Evolutionary conservation across 2,888 invertebrate genomes (phyloP), one percentile per base, ranked within the genome.

Genomic region (Nomada flava): DNA sequence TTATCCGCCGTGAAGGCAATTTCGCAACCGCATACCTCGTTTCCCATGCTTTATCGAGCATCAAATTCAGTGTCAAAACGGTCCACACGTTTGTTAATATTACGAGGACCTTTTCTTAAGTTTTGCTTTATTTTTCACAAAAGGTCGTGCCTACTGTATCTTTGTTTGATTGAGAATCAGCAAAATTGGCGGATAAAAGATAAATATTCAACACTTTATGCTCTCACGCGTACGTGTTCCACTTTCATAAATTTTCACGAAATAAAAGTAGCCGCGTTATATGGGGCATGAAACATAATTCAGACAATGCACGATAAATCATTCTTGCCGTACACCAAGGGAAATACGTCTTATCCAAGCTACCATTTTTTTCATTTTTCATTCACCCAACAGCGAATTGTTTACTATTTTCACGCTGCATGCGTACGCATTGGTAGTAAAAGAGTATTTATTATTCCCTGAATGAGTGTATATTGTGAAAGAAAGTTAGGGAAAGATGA

Each of bases 231-330:
- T 44, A 23, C 20, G 50, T n/a, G 18, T 29, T 26, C 63, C 15
- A 23, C 36, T 29, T 44, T 50, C 53, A 68, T 68, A 75, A 78
- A 79, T 79, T 57, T 44, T 1, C 55, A 10, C n/a, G 50, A 42
- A 65, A 79, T 15, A 26, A 79, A 64, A 65, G 26, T 23, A 26
- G 0, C 47, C 47, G 11, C n/a, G 23, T 50, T 65, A 64, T 7
- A 59, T 23, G 29, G 23, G 11, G 23, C 26, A n/a, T 20, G 53
- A 69, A 60, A 42, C 47, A 55, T 52, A 74, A 78, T 78, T 78
- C 55, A 36, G 13, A 23, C 62, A 36, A 67, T 20, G 13, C 9
- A n/a, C 67, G 20, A 50, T 62, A 74, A 78, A 74, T 78, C 65
- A 42, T 60, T 23, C 11, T 9, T 23, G 15, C 13, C 29, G 23